These are phyloP conservation scores for Acanthosepion pharaonis DNA, from an alignment of 2,888 invertebrate species.

Conservation along the genomic window DNA sequence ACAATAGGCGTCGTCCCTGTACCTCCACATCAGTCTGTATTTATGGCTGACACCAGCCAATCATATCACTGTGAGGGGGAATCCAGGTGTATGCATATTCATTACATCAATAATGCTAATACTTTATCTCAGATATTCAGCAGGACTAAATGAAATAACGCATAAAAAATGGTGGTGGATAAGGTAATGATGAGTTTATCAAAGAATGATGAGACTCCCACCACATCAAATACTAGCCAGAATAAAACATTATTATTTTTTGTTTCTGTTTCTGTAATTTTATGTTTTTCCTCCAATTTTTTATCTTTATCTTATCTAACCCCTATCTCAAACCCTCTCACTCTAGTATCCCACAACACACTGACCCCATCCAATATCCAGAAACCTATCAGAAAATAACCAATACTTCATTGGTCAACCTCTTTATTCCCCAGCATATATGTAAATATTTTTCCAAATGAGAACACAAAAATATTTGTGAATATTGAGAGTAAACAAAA, in stretches of 20 bases:
- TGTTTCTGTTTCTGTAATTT: too few relatives aligned
- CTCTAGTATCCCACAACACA: neutral
- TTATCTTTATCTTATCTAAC: neutral
- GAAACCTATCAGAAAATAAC: neutral
- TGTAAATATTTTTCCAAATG: neutral
- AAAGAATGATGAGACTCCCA: neutral
- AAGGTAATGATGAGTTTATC: too few relatives aligned
- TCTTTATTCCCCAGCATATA: neutral
- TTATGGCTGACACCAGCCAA: too few relatives aligned
- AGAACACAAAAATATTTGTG: neutral
- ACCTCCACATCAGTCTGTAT: too few relatives aligned
- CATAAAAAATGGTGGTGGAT: too few relatives aligned
- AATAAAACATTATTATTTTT: neutral
- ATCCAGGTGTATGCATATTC: too few relatives aligned
- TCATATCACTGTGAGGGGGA: too few relatives aligned
- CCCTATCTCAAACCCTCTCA: neutral
- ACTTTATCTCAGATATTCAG: too few relatives aligned
- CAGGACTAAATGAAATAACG: too few relatives aligned
- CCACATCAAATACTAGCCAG: neutral
- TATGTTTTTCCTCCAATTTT: too few relatives aligned
- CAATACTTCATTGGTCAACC: neutral
- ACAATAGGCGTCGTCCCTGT: too few relatives aligned
- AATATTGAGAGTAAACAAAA: slow-evolving; percentile 33
- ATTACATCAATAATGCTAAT: too few relatives aligned
- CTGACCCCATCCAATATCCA: neutral